Evolutionary conservation across 2,797 vertebrate genomes (phyloP).

Genomic region (Arremon aurantiirostris): DNA sequence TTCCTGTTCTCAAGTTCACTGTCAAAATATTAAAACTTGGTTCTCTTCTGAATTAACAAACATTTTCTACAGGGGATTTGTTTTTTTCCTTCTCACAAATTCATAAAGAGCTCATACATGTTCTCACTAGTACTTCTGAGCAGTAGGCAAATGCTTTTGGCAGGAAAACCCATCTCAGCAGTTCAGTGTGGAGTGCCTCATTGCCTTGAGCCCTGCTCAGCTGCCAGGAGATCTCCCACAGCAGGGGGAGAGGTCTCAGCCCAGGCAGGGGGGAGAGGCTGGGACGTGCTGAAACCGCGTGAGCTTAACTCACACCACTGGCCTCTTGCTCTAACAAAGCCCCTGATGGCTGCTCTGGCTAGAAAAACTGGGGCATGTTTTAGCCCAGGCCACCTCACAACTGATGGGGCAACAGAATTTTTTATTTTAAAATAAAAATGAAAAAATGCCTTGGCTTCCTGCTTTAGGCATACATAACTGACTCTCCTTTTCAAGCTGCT

Average conservation of each 20-base stretch:
- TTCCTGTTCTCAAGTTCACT: neutral
- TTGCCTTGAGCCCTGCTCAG: neutral
- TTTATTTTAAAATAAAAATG: neutral
- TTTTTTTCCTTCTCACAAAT: neutral
- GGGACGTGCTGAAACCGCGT: rapidly evolving
- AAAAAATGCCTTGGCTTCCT: neutral
- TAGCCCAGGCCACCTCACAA: neutral
- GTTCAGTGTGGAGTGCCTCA: rapidly evolving
- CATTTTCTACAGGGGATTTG: neutral
- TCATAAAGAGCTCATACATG: neutral
- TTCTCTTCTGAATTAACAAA: neutral
- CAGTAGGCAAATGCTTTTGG: neutral
- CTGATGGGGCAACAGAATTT: neutral
- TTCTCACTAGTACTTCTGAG: neutral
- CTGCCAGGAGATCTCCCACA: neutral
- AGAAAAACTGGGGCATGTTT: neutral
- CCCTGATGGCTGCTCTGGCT: neutral
- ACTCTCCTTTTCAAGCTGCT: neutral
- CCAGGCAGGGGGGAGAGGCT: neutral
- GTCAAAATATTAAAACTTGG: neutral
- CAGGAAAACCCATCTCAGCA: neutral
- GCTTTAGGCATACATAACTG: neutral
- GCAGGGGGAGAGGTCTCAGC: neutral
- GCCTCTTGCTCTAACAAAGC: neutral
- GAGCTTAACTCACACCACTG: neutral